Evolutionary conservation across 2,797 vertebrate genomes (phyloP), one percentile per base, ranked within the genome.

Genomic region (Hafferia zeledoni): DNA sequence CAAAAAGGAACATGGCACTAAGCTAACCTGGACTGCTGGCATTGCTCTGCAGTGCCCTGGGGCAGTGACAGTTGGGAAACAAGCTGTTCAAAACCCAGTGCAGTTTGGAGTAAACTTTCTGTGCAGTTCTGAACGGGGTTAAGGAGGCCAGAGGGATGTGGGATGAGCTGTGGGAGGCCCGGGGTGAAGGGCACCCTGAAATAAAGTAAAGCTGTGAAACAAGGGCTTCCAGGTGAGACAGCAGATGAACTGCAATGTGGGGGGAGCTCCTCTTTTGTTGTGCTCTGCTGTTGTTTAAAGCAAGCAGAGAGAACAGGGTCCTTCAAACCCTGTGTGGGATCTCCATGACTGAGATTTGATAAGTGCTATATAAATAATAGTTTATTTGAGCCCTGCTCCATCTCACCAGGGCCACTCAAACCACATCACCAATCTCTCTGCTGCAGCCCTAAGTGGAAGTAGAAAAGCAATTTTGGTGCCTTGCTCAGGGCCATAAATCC

Each of bases 1-100:
- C 55, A 46, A 82, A 57, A 1, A 70, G 22, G n/a, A 70, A 79
- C 43, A 17, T 3, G 53, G 75, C 83, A 91, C 76, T 50, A n/a
- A 88, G 61, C 77, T 95, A 78, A 93, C 92, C 84, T 35, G 56
- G 67, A 43, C 33, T 60, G 69, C 89, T 92, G 91, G 94, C 77
- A 28, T 86, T 60, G 53, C 75, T 89, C 7, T 59, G 81, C 49
- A 6, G 47, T 69, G 77, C 59, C 75, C 80, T 55, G 17, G 61
- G 60, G 70, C 65, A n/a, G 41, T 4, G 22, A 72, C 91, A 92
- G 85, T 61, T 64, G 79, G 33, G 52, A 94, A 68, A 77, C 25
- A 88, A 47, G 52, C 44, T 79, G 70, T 41, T 94, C 22, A 47
- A 47, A 82, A 84, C 70, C 63, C 70, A 35, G 1, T 2, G 24